A percentile compares a stretch with the other conserved stretches of the same genome.
phyloP scores from a whole-genome alignment of 2,888 invertebrate genomes.

The Andrena camellia region DNA sequence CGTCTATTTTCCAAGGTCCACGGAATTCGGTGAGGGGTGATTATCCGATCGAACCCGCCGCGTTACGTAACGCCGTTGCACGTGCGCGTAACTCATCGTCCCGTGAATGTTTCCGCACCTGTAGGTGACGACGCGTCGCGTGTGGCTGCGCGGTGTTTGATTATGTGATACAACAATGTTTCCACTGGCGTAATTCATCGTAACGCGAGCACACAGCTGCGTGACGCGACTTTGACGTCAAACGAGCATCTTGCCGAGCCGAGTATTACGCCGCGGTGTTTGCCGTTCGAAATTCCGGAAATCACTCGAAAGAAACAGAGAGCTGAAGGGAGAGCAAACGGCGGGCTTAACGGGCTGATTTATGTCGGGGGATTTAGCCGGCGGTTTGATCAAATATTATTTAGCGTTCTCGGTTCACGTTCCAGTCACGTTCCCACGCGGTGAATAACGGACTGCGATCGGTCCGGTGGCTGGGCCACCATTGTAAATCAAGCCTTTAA shows the following conservation, averaged over 20 bases:
- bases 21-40: background rate
- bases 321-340: background rate
- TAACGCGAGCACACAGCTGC: conserved; percentile 25
- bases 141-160: conserved; percentile 41
- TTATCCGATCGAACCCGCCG: conserved; percentile 16
- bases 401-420: conserved; percentile 42
- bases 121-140: conserved; percentile 50
- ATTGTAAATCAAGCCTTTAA: conserved; percentile 29
- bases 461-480: conserved; percentile 6
- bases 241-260: conserved; percentile 31
- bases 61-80: conserved; percentile 40
- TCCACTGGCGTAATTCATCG: conserved; percentile 55
- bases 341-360: conserved; percentile 18
- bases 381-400: conserved; percentile 48
- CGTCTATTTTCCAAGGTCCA: background rate
- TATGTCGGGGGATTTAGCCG: conserved; percentile 20
- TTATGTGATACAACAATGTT: conserved; percentile 44
- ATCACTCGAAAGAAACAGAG: background rate
- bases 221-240: conserved; percentile 61
- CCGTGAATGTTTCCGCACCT: conserved; percentile 49
- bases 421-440: conserved; percentile 32
- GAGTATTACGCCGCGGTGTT: background rate
- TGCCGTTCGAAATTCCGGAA: conserved; percentile 12
- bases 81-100: conserved; percentile 54
- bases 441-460: conserved; percentile 41